Base-by-base conservation (phyloP, 2,888 invertebrate species). In the Papilio protenor region DNA sequence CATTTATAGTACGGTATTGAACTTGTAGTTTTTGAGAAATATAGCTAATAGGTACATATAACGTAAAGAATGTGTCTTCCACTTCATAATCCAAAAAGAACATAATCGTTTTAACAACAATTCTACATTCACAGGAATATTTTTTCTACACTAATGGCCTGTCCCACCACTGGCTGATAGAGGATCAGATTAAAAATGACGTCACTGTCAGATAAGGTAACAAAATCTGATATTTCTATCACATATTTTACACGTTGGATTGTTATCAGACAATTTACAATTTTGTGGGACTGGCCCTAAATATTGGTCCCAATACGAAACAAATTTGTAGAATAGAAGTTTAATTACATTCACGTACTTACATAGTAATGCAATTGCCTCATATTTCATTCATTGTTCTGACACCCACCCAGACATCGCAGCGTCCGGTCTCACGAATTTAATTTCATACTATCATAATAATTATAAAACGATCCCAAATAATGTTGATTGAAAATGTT, bases 301-400 rank as follows among this genome's bases (percentile, higher is more conserved):
- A 23, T 23, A 23, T 59, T 59, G 3, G 23, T 59, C 5, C 12
- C 1, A 21, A 12, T 12, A 12, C 57, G 57, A 23, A 23, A 23
- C 57, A 12, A 59, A 59, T 23, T 59, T 23, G 57, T 59, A 59
- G 23, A 59, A 59, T 59, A 23, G 57, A 12, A 59, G 57, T 59
- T 59, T 59, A 23, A 59, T 59, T 59, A 59, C 57, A 18, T 49
- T n/a, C 6, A n/a, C n/a, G 21, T 59, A 49, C 16, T 61, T 61
- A 27, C 27, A 61, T 16, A 23, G 23, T 12, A 8, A 59, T 27
- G 23, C 33, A 77, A 40, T 16, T 74, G 52, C 59, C 18, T 69
- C 66, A 69, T 69, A 69, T 69, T 69, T 69, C 66, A 69, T 69
- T 69, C 12, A 21, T 73, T 73, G 64, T 73, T 21, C 49, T 72